Evolutionary conservation across 2,797 vertebrate species (phyloP).

Genomic region (Propithecus deckenii): DNA sequence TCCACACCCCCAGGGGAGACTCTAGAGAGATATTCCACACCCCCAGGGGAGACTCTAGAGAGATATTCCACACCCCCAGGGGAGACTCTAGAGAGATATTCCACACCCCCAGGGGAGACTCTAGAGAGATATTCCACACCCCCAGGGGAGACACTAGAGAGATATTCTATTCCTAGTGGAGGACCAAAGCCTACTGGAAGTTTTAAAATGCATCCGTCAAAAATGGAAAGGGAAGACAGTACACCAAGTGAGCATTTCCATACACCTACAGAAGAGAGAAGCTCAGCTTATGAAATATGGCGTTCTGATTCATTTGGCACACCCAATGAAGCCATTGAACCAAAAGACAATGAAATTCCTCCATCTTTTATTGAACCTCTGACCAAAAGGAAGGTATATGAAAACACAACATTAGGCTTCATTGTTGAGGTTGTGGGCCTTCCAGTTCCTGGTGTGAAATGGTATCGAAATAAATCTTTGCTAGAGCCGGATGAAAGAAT

Average conservation of each 20-base stretch:
- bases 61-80: slow-evolving; percentile 54
- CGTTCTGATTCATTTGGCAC: slow-evolving; percentile 87
- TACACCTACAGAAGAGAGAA: slow-evolving; percentile 88
- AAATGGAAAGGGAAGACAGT: slow-evolving; percentile 86
- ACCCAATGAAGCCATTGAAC: slow-evolving; percentile 88
- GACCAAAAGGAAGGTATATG: slow-evolving; percentile 90
- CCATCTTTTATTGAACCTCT: slow-evolving; percentile 96
- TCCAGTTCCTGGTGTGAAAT: slow-evolving; percentile 94
- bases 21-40: slow-evolving; percentile 42
- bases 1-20: slow-evolving; percentile 8
- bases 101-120: slow-evolving; percentile 40
- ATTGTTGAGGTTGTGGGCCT: slow-evolving; percentile 93
- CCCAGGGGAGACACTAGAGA: slow-evolving; percentile 45
- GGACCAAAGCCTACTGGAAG: slow-evolving; percentile 85
- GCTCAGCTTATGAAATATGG: slow-evolving; percentile 82
- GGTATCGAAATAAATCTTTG: slow-evolving; percentile 95
- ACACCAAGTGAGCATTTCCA: slow-evolving; percentile 88
- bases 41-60: slow-evolving; percentile 73
- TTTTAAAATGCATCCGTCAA: slow-evolving; percentile 82
- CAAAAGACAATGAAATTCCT: slow-evolving; percentile 93
- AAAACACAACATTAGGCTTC: slow-evolving; percentile 91
- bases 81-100: slow-evolving; percentile 41
- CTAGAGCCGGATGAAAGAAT: slow-evolving; percentile 87
- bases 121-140: slow-evolving; percentile 46
- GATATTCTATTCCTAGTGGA: slow-evolving; percentile 85